Conservation (phyloP, 2,797 vertebrate species). For the Chloroceryle amazona region DNA sequence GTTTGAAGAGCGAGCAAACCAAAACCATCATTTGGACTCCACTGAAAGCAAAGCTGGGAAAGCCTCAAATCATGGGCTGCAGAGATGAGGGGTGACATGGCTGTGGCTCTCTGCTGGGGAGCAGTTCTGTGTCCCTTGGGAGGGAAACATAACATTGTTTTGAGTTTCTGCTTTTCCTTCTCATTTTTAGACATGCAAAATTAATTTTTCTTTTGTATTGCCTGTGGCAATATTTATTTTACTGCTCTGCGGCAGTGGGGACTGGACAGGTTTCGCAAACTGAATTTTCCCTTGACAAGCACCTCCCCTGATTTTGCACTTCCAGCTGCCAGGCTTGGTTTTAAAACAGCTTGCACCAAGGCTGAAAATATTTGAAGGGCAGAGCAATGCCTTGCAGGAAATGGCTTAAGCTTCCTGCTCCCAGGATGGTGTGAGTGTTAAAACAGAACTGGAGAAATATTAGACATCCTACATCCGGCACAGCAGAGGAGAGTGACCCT, state of each 20-base stretch:
- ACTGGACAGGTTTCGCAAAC: background rate
- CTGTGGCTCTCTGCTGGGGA: constrained; percentile 10
- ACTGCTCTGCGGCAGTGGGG: background rate
- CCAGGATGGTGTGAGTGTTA: constrained; percentile 53
- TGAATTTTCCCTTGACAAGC: background rate
- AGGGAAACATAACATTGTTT: background rate
- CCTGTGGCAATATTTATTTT: background rate
- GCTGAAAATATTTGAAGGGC: constrained; percentile 31
- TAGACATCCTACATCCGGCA: constrained; percentile 48
- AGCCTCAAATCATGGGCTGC: background rate
- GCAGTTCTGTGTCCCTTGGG: background rate
- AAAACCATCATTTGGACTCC: background rate
- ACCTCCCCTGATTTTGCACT: constrained; percentile 17
- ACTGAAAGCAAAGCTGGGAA: background rate
- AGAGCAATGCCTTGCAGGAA: constrained; percentile 59
- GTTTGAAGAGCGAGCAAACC: background rate
- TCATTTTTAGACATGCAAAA: background rate
- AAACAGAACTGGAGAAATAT: constrained; percentile 46
- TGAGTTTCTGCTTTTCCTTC: constrained; percentile 5
- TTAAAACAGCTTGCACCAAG: background rate
- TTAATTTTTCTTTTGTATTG: background rate
- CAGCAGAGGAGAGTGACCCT: background rate
- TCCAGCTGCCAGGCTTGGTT: constrained; percentile 19
- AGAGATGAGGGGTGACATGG: background rate
- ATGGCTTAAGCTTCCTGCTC: constrained; percentile 64